Base-by-base conservation (phyloP, 2,797 vertebrate species). In the Echiichthys vipera region DNA sequence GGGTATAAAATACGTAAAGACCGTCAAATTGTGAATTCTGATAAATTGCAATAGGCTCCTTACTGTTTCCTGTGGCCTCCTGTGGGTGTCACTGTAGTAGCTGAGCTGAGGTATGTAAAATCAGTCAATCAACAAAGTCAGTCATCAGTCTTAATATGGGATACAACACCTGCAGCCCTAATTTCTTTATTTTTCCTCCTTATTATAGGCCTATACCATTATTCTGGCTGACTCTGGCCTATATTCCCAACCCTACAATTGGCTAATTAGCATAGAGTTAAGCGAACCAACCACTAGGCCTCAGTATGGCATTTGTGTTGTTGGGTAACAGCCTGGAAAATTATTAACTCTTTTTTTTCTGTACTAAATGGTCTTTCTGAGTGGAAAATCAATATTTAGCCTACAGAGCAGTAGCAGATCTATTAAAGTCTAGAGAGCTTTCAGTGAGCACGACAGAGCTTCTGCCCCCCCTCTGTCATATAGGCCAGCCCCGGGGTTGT, bases 41-140 rank as follows among this genome's bases (percentile, higher is more conserved):
- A 4, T 34, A 18, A 24, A 32, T n/a, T 50, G 2, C 9, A 2
- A 9, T 1, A 27, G 47, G 25, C 40, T 63, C 2, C 20, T 9
- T 75, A 65, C 46, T 57, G 40, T 64, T 67, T 46, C 4, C 22
- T 2, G 14, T 62, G 9, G n/a, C 4, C 2, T 78, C 79, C 85
- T 68, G 46, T 77, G 47, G 76, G 57, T 74, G 85, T 86, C 76
- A 37, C 71, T 82, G 64, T 66, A 6, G 20, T 24, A 47, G 27
- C 56, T 46, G 4, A 67, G n/a, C n/a, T n/a, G n/a, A n/a, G n/a
- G n/a, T n/a, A n/a, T n/a, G n/a, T n/a, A n/a, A n/a, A n/a, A n/a
- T n/a, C n/a, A n/a, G n/a, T n/a, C n/a, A n/a, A n/a, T n/a, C n/a
- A n/a, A n/a, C n/a, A n/a, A n/a, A n/a, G n/a, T n/a, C n/a, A n/a